A percentile compares a stretch with the other conserved stretches of the same genome.
phyloP scores from a whole-genome alignment of 1,140 invertebrate species.

The Paracyclopina nana region DNA sequence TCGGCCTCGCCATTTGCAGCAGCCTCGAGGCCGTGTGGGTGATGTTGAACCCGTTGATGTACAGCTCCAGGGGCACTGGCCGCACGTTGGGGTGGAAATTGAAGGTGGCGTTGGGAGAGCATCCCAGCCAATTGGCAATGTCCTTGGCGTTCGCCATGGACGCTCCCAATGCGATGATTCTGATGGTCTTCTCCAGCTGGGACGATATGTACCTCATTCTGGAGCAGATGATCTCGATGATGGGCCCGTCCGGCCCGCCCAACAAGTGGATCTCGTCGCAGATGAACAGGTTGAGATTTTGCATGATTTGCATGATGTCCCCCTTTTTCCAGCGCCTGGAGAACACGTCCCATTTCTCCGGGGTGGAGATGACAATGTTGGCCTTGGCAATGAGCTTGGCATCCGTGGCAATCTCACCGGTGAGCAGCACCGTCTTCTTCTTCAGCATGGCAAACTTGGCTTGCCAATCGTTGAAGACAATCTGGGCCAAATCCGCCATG shows the following conservation, averaged over 20 bases:
- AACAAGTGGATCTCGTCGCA: constrained; percentile 85
- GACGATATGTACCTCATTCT: constrained; percentile 92
- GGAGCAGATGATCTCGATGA: constrained; percentile 91
- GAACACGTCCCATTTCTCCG: constrained; percentile 96
- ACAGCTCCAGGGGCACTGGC: constrained; percentile 79
- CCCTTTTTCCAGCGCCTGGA: constrained; percentile 96
- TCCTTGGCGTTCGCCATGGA: constrained; percentile 88
- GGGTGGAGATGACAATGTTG: constrained; percentile 85
- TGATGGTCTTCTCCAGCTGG: constrained; percentile 75
- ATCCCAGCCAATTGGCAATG: constrained; percentile 89
- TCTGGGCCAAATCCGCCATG: constrained; percentile 72
- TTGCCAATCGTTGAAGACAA: constrained; percentile 76
- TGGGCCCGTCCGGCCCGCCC: constrained; percentile 70
- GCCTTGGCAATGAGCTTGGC: constrained; percentile 70
- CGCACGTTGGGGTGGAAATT: constrained; percentile 97
- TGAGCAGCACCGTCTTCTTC: constrained; percentile 78
- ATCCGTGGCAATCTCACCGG: constrained; percentile 93
- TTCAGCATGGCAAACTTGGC: constrained; percentile 64
- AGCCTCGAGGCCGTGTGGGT: constrained; percentile 87
- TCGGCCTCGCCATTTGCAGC: constrained; percentile 90
- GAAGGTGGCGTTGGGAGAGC: constrained; percentile 72
- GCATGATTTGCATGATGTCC: constrained; percentile 95
- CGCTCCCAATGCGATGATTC: constrained; percentile 85
- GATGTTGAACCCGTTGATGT: constrained; percentile 92
- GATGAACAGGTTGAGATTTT: constrained; percentile 90